Percentiles rank a stretch among this genome's conserved stretches.
Conservation (phyloP, 2,797 vertebrate genomes). For the Clarias platycephalus region DNA sequence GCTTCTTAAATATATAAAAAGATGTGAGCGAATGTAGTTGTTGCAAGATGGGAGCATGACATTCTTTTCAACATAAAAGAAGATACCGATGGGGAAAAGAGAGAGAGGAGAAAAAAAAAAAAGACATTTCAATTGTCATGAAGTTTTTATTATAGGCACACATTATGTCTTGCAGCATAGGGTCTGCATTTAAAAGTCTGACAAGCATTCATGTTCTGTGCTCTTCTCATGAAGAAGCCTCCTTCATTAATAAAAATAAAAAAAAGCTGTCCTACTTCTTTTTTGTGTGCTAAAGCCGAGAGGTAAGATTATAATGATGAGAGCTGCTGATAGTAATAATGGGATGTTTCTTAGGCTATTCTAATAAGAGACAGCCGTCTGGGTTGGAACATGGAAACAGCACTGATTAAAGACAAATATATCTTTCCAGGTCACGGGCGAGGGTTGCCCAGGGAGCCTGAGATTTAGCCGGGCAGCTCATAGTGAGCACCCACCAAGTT, state of each 20-base stretch:
- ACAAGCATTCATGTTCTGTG: slow-evolving; percentile 37
- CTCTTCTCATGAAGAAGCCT: slow-evolving; percentile 34
- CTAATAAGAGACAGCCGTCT: slow-evolving; percentile 46
- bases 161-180: slow-evolving; percentile 14
- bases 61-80: slow-evolving; percentile 7
- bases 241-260: not conserved
- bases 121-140: slow-evolving; percentile 15
- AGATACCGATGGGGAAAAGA: not conserved
- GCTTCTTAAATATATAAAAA: slow-evolving; percentile 15
- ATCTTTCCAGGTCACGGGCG: slow-evolving; percentile 35
- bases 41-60: slow-evolving; percentile 1
- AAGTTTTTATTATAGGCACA: not conserved
- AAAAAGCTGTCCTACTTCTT: slow-evolving; percentile 56
- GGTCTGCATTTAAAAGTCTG: slow-evolving; percentile 37
- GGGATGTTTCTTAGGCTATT: slow-evolving; percentile 43
- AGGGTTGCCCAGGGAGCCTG: slow-evolving; percentile 35
- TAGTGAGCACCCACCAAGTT: slow-evolving; percentile 41
- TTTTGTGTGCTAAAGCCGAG: slow-evolving; percentile 47
- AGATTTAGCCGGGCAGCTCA: slow-evolving; percentile 48
- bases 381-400: slow-evolving; percentile 28
- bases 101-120: not conserved
- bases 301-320: slow-evolving; percentile 49
- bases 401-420: slow-evolving; percentile 59
- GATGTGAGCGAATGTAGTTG: not conserved
- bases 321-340: slow-evolving; percentile 51